Evolutionary conservation across 23 tunicate species (phyloP), one percentile per base, ranked within the genome.

Genomic region (Trididemnum miniatum): DNA sequence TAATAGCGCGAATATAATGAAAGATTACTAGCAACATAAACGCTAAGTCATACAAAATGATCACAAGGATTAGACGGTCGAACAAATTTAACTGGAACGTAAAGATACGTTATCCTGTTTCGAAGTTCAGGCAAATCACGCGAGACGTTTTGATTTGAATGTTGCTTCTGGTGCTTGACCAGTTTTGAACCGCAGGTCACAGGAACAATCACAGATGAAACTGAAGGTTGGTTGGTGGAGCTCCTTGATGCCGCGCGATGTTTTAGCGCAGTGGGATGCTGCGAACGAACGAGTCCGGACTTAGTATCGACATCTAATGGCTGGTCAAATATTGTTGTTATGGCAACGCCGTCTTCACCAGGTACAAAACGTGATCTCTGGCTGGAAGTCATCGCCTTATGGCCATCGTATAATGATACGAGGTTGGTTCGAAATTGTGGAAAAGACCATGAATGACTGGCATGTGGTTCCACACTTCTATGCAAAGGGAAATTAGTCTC

Each of bases 261-360:
- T 81, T 92, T 92, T 24, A 92, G 25, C 22, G 92, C 89, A 51
- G 82, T 36, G 0, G 89, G 74, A 27, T 71, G 76, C 51, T 63
- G 84, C 30, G 92, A 83, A 15, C 97, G 74, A 37, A 85, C 34
- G n/a, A 87, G 31, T 1, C 82, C 92, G 28, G 64, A 50, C 1
- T 80, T 85, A 0, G 2, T 29, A 64, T 92, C 97, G n/a, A 92
- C 49, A n/a, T 92, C 86, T 12, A 92, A 64, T n/a, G 92, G 92
- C 1, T 78, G 83, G 49, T 92, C 97, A 50, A 82, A 92, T n/a
- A 27, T 49, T 12, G 97, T 92, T 0, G 97, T 83, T 50, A 92
- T 83, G 0, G 86, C 92, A 35, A 92, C 62, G 2, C 97, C 97
- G 50, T 92, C 97, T 1, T 59, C 76, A 28, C 92, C 92, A 25